phyloP scores from a whole-genome alignment of 2,113 vertebrate species.

The Podarcis raffonei region DNA sequence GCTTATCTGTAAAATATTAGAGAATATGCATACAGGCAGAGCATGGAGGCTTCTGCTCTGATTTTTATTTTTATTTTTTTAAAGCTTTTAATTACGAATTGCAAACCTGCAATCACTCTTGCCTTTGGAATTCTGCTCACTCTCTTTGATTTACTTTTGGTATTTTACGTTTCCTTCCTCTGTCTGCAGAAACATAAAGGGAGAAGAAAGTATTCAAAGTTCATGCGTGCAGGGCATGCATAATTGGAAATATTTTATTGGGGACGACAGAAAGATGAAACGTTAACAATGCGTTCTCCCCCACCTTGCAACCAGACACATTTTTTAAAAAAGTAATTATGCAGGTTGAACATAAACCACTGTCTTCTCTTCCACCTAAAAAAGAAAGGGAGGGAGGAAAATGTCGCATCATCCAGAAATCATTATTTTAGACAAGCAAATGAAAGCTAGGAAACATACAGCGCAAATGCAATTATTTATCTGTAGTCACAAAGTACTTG shows the following conservation, averaged over 20 bases:
- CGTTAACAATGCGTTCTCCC: background rate
- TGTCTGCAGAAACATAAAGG: constrained; percentile 10
- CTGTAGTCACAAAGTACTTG: constrained; percentile 51
- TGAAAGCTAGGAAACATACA: background rate
- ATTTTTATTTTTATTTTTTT: background rate
- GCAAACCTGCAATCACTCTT: background rate
- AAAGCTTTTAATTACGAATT: constrained; percentile 10
- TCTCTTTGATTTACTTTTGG: constrained; percentile 4
- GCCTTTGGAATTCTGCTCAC: background rate
- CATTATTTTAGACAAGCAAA: background rate
- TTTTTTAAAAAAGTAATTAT: constrained; percentile 2
- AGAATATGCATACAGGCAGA: background rate
- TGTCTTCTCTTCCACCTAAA: background rate
- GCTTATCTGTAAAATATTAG: background rate
- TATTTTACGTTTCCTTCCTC: constrained; percentile 3
- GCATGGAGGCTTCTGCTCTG: too few relatives aligned
- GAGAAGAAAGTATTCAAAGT: background rate
- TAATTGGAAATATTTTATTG: constrained; percentile 8
- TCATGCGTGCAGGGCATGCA: background rate
- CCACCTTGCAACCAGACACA: background rate
- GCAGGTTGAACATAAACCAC: background rate
- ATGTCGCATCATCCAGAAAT: background rate
- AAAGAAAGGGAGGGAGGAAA: background rate
- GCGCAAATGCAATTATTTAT: background rate
- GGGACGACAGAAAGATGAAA: constrained; percentile 10